A percentile compares a stretch with the other conserved stretches of the same genome.
These are phyloP conservation scores for Suricata suricatta DNA, from an alignment of 2,113 vertebrate genomes.

Conservation along the genomic window DNA sequence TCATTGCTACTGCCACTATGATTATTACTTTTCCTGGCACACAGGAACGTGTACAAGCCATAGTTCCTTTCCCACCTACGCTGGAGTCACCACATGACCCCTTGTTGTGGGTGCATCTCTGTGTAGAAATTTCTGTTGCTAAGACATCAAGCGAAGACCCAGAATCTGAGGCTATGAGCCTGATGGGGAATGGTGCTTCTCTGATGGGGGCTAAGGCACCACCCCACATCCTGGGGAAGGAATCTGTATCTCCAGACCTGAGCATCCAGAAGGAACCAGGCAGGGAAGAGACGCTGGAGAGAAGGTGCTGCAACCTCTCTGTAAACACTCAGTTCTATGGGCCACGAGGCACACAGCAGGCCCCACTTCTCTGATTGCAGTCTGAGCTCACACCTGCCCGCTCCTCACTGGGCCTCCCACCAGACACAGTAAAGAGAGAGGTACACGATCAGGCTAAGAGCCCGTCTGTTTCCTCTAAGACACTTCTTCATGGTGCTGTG, in stretches of 20 bases:
- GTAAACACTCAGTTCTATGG: not conserved
- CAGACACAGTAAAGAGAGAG: not conserved
- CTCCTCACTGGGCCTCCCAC: not conserved
- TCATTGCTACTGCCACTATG: not conserved
- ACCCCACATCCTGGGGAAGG: not conserved
- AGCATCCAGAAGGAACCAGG: not conserved
- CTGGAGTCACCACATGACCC: not conserved
- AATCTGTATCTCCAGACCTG: not conserved
- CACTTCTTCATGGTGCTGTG: not conserved
- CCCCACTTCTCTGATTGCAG: not conserved
- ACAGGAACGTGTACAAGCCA: not conserved
- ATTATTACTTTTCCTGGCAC: not conserved
- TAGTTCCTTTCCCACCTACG: not conserved
- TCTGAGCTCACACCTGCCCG: no score
- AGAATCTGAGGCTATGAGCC: not conserved
- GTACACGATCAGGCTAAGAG: accelerated
- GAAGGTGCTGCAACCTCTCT: not conserved
- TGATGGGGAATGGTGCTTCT: not conserved
- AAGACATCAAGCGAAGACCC: not conserved
- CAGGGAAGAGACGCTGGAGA: not conserved
- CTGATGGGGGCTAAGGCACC: not conserved
- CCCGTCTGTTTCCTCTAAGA: not conserved
- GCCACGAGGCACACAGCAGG: not conserved
- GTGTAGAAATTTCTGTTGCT: not conserved
- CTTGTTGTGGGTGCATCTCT: not conserved